Percentiles rank a stretch among this genome's conserved stretches.
Evolutionary conservation across 2,113 vertebrate genomes (phyloP).

Genomic region (Tychaedon coryphoeus): DNA sequence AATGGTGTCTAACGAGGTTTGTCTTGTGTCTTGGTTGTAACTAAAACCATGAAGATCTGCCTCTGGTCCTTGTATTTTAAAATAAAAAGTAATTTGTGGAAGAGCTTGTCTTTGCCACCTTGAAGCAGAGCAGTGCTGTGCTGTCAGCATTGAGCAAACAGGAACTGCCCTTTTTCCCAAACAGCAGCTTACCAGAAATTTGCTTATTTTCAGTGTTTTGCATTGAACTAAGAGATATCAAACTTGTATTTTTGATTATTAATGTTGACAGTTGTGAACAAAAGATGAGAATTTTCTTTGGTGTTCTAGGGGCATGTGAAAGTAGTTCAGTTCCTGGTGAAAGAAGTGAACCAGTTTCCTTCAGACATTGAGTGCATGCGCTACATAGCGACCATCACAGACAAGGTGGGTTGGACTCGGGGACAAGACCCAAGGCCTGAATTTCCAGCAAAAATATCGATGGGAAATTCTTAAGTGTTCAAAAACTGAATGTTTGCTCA

Average conservation of each 20-base stretch:
- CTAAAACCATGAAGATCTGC: not conserved
- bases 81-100: not conserved
- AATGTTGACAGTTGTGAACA: not conserved
- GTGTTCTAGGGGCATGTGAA: constrained; percentile 91
- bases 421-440: not conserved
- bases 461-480: not conserved
- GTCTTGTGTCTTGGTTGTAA: not conserved
- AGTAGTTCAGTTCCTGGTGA: constrained; percentile 97
- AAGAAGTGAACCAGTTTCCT: constrained; percentile 98
- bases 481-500: not conserved
- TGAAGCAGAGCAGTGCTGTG: too few species aligned
- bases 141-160: not conserved
- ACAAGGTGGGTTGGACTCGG: constrained; percentile 82
- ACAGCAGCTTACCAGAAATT: not conserved
- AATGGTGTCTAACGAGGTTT: not conserved
- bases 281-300: not conserved
- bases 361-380: constrained; percentile 99
- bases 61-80: not conserved
- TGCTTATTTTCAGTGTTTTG: not conserved
- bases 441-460: not conserved
- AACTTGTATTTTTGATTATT: not conserved
- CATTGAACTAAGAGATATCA: not conserved
- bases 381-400: constrained; percentile 97
- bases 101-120: not conserved
- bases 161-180: not conserved